Conservation (phyloP, 2,797 vertebrate genomes). For the Dicrostonyx torquatus region DNA sequence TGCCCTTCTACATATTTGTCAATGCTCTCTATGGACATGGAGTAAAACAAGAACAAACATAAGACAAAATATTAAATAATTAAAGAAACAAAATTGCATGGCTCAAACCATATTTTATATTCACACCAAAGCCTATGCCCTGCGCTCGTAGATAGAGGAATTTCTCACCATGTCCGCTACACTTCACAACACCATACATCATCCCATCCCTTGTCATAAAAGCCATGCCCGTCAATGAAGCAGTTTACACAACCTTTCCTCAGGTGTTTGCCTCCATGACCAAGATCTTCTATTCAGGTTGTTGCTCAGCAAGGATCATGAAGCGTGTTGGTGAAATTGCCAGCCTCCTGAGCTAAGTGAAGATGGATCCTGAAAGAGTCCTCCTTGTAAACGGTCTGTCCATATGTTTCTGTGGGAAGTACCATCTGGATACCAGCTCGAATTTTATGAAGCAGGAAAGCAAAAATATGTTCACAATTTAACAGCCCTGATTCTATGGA, state of each 20-base stretch:
- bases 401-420: slow-evolving; percentile 75
- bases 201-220: background rate
- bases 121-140: background rate
- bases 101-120: background rate
- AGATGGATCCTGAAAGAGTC: slow-evolving; percentile 60
- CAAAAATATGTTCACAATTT: slow-evolving; percentile 77
- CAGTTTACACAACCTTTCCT: background rate
- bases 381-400: slow-evolving; percentile 62
- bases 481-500: slow-evolving; percentile 46
- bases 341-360: slow-evolving; percentile 27
- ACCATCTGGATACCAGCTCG: slow-evolving; percentile 75
- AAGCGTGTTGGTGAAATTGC: slow-evolving; percentile 43
- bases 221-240: background rate
- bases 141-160: background rate
- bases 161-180: background rate
- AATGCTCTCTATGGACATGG: background rate
- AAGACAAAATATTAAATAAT: background rate
- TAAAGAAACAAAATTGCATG: background rate
- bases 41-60: background rate
- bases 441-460: slow-evolving; percentile 77
- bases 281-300: slow-evolving; percentile 35
- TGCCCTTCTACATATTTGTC: background rate
- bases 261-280: background rate
- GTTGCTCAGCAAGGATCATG: background rate
- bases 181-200: accelerated